Conservation (phyloP, 2,113 vertebrate genomes). For the Anolis carolinensis region DNA sequence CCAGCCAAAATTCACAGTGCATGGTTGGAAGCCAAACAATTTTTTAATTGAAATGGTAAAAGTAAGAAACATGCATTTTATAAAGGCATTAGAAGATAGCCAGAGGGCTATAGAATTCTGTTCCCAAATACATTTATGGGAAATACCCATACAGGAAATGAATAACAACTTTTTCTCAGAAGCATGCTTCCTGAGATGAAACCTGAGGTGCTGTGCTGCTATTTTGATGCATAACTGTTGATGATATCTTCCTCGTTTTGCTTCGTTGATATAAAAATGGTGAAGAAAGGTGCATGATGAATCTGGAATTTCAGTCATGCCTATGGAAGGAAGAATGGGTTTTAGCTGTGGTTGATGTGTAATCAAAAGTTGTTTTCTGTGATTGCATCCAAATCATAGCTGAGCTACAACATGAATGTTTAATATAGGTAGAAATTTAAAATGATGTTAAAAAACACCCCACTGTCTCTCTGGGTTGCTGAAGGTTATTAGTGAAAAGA, state of each 20-base stretch:
- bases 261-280: neutral
- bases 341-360: neutral
- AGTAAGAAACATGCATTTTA: too few relatives aligned
- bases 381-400: too few relatives aligned
- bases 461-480: too few relatives aligned
- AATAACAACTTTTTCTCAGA: neutral
- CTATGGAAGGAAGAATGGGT: neutral
- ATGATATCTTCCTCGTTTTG: neutral
- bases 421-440: neutral
- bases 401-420: too few relatives aligned
- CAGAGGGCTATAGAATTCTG: too few relatives aligned
- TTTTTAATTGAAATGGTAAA: too few relatives aligned
- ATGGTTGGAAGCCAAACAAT: neutral
- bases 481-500: neutral
- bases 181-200: neutral
- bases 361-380: neutral
- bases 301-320: neutral
- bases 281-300: neutral
- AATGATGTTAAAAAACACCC: neutral
- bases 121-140: too few relatives aligned
- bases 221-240: neutral
- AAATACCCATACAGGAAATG: too few relatives aligned
- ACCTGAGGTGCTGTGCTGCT: neutral
- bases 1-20: neutral
- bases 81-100: too few relatives aligned